These are phyloP conservation scores for Heliangelus exortis DNA, from an alignment of 2,797 vertebrate genomes.

Conservation along the genomic window DNA sequence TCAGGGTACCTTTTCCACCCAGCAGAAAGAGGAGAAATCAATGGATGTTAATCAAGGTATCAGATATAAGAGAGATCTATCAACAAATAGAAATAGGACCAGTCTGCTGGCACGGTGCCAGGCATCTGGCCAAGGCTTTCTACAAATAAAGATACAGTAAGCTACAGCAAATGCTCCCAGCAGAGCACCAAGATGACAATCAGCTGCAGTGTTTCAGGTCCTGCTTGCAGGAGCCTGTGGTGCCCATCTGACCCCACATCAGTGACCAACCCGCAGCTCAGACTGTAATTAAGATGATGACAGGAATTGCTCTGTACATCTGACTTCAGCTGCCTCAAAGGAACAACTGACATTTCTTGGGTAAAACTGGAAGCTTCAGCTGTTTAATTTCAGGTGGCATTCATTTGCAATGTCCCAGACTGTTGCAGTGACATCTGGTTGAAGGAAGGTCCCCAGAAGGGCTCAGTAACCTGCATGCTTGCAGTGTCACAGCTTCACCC, in stretches of 20 bases:
- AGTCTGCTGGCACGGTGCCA: neutral
- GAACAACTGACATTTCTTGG: neutral
- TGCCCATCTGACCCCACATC: neutral
- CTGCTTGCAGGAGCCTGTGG: neutral
- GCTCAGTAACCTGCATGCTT: neutral
- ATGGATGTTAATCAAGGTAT: conserved; percentile 23
- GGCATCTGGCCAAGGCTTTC: neutral
- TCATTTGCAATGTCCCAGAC: neutral
- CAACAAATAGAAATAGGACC: neutral
- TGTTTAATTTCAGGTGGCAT: neutral
- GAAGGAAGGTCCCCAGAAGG: neutral
- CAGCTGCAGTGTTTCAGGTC: neutral
- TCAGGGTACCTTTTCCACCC: neutral
- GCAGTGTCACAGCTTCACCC: neutral
- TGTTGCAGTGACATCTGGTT: neutral
- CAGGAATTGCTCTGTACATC: neutral
- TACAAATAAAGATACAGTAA: neutral
- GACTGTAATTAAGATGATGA: neutral
- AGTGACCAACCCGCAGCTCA: neutral
- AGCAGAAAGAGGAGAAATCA: conserved; percentile 45
- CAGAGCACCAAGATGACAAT: neutral
- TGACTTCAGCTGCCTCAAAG: conserved; percentile 21
- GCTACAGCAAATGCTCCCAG: neutral
- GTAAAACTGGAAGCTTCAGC: neutral
- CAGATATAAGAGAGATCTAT: neutral